Evolutionary conservation across 2,113 vertebrate species (phyloP).

Genomic region (Notiomystis cincta): DNA sequence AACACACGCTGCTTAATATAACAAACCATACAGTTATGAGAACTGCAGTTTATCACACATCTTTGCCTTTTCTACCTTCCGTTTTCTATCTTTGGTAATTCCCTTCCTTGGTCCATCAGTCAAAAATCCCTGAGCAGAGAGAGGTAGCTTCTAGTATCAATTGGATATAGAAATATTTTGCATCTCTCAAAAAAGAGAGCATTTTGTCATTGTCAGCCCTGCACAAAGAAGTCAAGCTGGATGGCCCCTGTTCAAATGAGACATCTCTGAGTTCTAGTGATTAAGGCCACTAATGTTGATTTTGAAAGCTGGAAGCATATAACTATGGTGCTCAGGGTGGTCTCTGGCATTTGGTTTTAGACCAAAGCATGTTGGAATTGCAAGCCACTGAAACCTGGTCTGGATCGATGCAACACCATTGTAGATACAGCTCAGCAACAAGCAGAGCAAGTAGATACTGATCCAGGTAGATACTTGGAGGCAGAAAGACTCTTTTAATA

Average conservation of each 20-base stretch:
- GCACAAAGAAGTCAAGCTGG: neutral
- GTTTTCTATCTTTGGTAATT: neutral
- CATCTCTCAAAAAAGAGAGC: neutral
- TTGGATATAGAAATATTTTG: neutral
- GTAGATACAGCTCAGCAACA: neutral
- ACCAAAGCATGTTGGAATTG: neutral
- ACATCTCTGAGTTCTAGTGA: neutral
- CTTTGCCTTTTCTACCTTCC: neutral
- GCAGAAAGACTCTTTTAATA: neutral
- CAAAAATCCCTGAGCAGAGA: neutral
- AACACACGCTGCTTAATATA: neutral
- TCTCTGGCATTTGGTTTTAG: neutral
- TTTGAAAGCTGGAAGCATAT: neutral
- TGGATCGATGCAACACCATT: neutral
- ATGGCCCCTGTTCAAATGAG: neutral
- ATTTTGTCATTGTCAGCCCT: neutral
- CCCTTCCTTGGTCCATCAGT: neutral
- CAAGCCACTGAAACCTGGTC: neutral
- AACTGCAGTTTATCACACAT: neutral
- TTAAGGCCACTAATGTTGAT: neutral
- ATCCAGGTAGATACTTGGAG: no score
- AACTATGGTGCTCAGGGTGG: neutral
- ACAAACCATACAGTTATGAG: neutral
- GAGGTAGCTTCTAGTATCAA: neutral
- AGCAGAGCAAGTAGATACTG: neutral